These are phyloP conservation scores for Drosophila varians DNA, from an alignment of 1,140 invertebrate genomes.

Conservation along the genomic window DNA sequence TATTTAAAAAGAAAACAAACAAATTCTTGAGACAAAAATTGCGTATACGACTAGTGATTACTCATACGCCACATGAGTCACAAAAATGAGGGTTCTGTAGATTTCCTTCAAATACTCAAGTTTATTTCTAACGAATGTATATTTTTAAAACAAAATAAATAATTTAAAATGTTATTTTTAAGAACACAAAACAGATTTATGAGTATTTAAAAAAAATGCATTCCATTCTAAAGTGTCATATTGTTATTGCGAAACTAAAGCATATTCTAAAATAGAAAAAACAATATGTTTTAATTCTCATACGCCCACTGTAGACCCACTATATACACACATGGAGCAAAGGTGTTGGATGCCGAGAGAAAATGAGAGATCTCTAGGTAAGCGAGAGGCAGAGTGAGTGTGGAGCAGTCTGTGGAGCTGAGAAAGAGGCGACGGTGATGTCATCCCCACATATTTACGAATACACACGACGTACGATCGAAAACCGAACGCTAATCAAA, in stretches of 20 bases:
- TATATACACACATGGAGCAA: constrained; percentile 34
- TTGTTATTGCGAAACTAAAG: constrained; percentile 13
- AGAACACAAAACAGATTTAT: too few relatives aligned
- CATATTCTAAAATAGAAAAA: constrained; percentile 18
- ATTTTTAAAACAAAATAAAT: too few relatives aligned
- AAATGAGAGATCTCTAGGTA: constrained; percentile 5
- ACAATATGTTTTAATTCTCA: neutral
- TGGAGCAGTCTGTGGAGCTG: constrained; percentile 2
- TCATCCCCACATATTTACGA: constrained; percentile 61
- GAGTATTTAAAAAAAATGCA: too few relatives aligned
- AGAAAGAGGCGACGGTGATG: constrained; percentile 60
- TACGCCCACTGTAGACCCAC: constrained; percentile 45
- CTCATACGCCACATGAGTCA: neutral
- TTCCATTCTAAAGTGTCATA: neutral
- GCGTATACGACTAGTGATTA: neutral
- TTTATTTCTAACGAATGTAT: neutral
- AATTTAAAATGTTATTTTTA: too few relatives aligned
- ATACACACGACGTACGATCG: constrained; percentile 32
- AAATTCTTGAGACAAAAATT: neutral
- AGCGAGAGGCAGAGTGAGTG: constrained; percentile 16
- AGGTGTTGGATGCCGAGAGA: constrained; percentile 59
- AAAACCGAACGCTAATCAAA: constrained; percentile 62
- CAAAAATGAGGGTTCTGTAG: neutral
- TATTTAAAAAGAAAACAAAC: too few relatives aligned
- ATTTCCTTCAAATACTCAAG: neutral